Base-by-base conservation (phyloP, 23 tunicate genomes). In the Trididemnum nubilum region DNA sequence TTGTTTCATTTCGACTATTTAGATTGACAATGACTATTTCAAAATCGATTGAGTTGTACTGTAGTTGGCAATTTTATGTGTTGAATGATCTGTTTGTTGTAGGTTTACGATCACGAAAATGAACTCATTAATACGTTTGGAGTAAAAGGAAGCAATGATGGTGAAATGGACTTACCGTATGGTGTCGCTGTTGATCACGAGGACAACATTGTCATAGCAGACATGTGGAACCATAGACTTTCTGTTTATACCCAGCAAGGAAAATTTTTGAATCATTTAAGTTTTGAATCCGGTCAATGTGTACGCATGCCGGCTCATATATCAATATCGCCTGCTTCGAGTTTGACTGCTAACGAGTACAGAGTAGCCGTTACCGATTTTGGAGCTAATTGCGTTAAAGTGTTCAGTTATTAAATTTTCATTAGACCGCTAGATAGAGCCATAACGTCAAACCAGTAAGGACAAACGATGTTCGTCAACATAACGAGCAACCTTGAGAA, bases 211-310 rank as follows among this genome's bases (percentile, higher is more conserved):
- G 85, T 92, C 18, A 81, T 92, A 32, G 88, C 97, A 24, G 97
- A 92, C 60, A 92, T 92, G 97, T 92, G 97, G 97, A 92, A 92
- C 74, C 70, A 87, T 73, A 58, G 97, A 39, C 71, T 92, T 7
- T 77, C 92, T 29, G 85, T 92, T 2, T 92, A 76, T 63, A 59
- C 82, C 18, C 80, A 80, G 27, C 77, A 84, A 54, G 96, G 96
- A 19, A 32, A 64, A 28, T 90, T 90, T 71, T 26, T 85, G 22
- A 38, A 76, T n/a, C 81, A 89, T 51, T 36, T 88, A 1, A 84
- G 59, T 18, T 63, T 65, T 38, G 83, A 81, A 23, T 71, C 69
- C 2, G 75, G 51, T 0, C 71, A 71, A 19, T 33, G 85, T 3
- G 52, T 89, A 5, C 85, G 70, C 19, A 36, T 77, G 29, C 95